Conservation (phyloP, 2,888 invertebrate species). For the Microchrysa polita region DNA sequence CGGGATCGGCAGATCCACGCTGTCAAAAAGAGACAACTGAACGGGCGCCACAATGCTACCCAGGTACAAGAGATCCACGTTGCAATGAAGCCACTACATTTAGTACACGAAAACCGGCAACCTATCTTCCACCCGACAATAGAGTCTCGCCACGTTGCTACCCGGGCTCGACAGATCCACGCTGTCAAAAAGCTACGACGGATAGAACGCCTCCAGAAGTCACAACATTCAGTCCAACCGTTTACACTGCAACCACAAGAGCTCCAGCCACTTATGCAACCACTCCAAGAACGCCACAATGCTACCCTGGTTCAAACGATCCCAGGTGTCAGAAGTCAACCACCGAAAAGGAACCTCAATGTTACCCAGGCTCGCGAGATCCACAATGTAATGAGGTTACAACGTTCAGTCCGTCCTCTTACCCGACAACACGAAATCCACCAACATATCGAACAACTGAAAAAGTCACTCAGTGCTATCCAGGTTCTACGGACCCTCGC, state of each 20-base stretch:
- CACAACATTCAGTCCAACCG: no score
- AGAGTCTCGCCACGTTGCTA: conserved; percentile 55
- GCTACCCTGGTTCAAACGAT: conserved; percentile 55
- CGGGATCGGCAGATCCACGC: conserved; percentile 52
- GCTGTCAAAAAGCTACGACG: conserved; percentile 53
- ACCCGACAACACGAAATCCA: conserved; percentile 56
- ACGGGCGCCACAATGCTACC: conserved; percentile 49
- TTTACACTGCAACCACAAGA: conserved; percentile 56
- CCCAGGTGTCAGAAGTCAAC: conserved; percentile 55
- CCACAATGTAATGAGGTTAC: conserved; percentile 57
- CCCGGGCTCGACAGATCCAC: conserved; percentile 58
- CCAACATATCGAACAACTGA: conserved; percentile 57
- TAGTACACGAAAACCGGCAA: conserved; percentile 37
- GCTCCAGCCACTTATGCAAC: conserved; percentile 51
- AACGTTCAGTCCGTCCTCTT: conserved; percentile 52
- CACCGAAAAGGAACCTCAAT: conserved; percentile 52
- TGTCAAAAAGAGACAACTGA: conserved; percentile 49
- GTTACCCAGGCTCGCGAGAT: conserved; percentile 53
- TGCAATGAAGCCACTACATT: conserved; percentile 52
- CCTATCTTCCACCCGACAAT: conserved; percentile 28
- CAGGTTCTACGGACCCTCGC: conserved; percentile 60
- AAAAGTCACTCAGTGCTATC: conserved; percentile 59
- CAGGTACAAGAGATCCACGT: conserved; percentile 53
- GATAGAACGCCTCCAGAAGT: no score
- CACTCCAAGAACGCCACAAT: conserved; percentile 51